Evolutionary conservation across 2,113 vertebrate genomes (phyloP).

Genomic region (Centrocercus urophasianus): DNA sequence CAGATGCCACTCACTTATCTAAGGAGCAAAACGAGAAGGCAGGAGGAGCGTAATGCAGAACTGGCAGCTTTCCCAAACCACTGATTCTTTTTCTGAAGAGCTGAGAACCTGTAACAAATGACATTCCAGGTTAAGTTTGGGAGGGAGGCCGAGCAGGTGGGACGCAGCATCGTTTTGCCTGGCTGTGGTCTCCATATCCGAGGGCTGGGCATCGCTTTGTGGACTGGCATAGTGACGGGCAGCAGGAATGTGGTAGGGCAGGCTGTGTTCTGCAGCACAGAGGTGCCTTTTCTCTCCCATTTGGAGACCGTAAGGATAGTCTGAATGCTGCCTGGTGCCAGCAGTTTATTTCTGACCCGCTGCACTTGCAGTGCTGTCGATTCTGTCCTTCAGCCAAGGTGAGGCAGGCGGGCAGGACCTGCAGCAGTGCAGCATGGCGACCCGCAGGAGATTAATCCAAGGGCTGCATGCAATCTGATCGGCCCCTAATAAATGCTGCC

Average conservation of each 20-base stretch:
- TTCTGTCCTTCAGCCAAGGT: neutral
- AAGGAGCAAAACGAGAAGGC: neutral
- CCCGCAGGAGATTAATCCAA: neutral
- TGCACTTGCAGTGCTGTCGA: neutral
- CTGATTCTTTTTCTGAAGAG: neutral
- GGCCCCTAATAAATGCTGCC: neutral
- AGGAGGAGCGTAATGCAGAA: slow-evolving; percentile 1
- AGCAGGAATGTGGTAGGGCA: too few species aligned
- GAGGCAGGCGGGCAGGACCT: neutral
- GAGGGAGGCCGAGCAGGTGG: neutral
- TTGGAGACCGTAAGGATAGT: neutral
- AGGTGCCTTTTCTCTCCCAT: rapidly evolving
- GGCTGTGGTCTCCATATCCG: rapidly evolving
- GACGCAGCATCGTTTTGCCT: neutral
- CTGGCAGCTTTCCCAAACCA: neutral
- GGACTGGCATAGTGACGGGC: neutral
- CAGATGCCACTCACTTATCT: neutral
- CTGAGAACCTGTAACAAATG: neutral
- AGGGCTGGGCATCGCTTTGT: neutral
- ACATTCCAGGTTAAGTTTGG: neutral
- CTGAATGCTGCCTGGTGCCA: neutral
- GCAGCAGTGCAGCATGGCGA: neutral
- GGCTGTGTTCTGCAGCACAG: neutral
- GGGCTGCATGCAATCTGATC: neutral
- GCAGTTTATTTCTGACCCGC: neutral